phyloP scores from a whole-genome alignment of 2,888 invertebrate species.

The Lamellibrachia columna region DNA sequence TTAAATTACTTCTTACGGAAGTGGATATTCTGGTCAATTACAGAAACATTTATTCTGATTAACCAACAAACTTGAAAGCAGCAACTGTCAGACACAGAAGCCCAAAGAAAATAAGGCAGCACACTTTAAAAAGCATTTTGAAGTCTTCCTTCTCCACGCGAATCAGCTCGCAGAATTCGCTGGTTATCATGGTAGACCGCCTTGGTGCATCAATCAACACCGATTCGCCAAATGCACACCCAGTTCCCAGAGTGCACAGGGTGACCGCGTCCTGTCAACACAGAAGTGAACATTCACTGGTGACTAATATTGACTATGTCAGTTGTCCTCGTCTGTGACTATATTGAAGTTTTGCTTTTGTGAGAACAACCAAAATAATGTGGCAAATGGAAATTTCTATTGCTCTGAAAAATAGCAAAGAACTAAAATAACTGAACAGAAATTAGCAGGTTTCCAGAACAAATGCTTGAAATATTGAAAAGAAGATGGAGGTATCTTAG shows the following conservation, averaged over 20 bases:
- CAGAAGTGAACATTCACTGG: not conserved
- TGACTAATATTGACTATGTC: not conserved
- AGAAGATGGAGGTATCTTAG: too few species aligned
- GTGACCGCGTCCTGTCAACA: slow-evolving; percentile 74
- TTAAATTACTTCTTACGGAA: not conserved
- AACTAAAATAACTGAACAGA: too few species aligned
- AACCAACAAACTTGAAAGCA: not conserved
- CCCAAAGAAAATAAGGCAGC: slow-evolving; percentile 43
- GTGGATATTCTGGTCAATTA: not conserved
- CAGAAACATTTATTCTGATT: not conserved
- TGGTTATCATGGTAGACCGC: slow-evolving; percentile 78
- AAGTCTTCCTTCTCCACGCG: slow-evolving; percentile 81
- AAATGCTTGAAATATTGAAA: too few species aligned
- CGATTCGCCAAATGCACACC: slow-evolving; percentile 81
- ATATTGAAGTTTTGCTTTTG: not conserved
- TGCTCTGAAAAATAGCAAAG: too few species aligned
- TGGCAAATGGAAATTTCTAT: too few species aligned
- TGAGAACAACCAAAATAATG: too few species aligned
- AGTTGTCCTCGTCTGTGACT: not conserved
- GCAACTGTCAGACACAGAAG: not conserved
- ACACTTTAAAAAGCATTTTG: slow-evolving; percentile 81
- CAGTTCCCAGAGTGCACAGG: slow-evolving; percentile 76
- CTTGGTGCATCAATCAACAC: slow-evolving; percentile 78
- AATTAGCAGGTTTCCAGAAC: too few species aligned
- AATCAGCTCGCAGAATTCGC: slow-evolving; percentile 79